Percentiles rank a stretch among this genome's conserved stretches.
These are phyloP conservation scores for Iselma pallidipennis DNA, from an alignment of 2,888 invertebrate genomes.

Conservation along the genomic window DNA sequence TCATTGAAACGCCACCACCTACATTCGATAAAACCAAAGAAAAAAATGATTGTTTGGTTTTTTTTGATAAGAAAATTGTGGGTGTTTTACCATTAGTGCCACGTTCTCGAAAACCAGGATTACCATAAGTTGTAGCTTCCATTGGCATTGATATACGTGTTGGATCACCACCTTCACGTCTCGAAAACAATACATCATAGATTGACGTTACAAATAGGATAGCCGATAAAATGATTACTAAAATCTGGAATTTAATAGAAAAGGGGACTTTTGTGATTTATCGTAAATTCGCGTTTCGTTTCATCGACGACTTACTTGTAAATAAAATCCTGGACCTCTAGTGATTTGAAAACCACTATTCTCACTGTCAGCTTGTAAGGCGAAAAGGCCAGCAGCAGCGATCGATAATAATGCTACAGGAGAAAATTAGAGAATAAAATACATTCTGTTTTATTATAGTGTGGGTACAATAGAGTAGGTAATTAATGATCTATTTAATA, in stretches of 20 bases:
- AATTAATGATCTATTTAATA: no score
- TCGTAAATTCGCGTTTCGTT: not conserved
- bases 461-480: no score
- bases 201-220: constrained; percentile 76
- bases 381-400: constrained; percentile 80
- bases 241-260: constrained; percentile 65
- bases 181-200: constrained; percentile 79
- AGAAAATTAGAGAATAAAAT: no score
- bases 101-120: constrained; percentile 81
- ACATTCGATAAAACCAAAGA: constrained; percentile 14
- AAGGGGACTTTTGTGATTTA: not conserved
- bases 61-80: not conserved
- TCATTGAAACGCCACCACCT: constrained; percentile 71
- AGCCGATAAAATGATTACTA: constrained; percentile 75
- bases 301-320: constrained; percentile 67
- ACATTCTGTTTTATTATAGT: no score
- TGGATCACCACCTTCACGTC: constrained; percentile 79
- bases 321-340: constrained; percentile 83
- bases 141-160: constrained; percentile 60
- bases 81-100: constrained; percentile 55
- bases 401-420: constrained; percentile 78
- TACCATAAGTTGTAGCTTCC: constrained; percentile 78
- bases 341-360: constrained; percentile 74
- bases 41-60: not conserved
- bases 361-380: constrained; percentile 76